Evolutionary conservation across 2,888 invertebrate species (phyloP).

Genomic region (Encarsia formosa): DNA sequence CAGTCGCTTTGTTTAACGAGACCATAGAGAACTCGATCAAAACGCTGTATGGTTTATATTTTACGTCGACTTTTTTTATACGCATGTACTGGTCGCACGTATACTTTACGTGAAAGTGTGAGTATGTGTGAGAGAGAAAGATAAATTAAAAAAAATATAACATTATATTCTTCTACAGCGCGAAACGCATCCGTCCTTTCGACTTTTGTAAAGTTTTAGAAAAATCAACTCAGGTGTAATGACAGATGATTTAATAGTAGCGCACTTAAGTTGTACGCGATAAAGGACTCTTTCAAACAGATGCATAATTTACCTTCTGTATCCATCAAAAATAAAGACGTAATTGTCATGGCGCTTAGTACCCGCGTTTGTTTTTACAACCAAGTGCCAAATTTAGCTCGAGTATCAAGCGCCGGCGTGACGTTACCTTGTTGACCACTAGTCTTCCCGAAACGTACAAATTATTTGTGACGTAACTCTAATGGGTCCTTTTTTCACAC

Average conservation of each 20-base stretch:
- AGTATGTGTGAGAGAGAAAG: constrained; percentile 2
- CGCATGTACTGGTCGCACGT: constrained; percentile 22
- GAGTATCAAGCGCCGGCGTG: background rate
- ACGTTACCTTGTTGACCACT: constrained; percentile 5
- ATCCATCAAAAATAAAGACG: background rate
- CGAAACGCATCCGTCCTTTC: constrained; percentile 23
- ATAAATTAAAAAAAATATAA: constrained; percentile 2
- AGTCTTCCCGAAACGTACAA: constrained; percentile 23
- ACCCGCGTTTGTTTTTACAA: background rate
- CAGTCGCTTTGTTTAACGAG: background rate
- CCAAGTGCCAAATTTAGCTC: constrained; percentile 13
- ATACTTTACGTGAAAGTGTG: constrained; percentile 12
- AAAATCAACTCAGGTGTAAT: constrained; percentile 3
- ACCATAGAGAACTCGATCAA: constrained; percentile 1
- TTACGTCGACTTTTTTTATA: constrained; percentile 18
- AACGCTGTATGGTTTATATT: constrained; percentile 12
- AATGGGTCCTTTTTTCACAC: background rate
- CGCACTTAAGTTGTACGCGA: constrained; percentile 16
- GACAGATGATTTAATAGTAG: constrained; percentile 1
- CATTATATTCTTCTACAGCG: constrained; percentile 23
- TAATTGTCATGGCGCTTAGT: background rate
- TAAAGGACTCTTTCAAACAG: constrained; percentile 6
- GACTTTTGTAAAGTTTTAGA: constrained; percentile 15
- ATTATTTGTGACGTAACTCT: constrained; percentile 5
- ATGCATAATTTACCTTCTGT: constrained; percentile 1